Conservation (phyloP, 92 coral and sea anemone species). For the Umimayanthus chanpuru region DNA sequence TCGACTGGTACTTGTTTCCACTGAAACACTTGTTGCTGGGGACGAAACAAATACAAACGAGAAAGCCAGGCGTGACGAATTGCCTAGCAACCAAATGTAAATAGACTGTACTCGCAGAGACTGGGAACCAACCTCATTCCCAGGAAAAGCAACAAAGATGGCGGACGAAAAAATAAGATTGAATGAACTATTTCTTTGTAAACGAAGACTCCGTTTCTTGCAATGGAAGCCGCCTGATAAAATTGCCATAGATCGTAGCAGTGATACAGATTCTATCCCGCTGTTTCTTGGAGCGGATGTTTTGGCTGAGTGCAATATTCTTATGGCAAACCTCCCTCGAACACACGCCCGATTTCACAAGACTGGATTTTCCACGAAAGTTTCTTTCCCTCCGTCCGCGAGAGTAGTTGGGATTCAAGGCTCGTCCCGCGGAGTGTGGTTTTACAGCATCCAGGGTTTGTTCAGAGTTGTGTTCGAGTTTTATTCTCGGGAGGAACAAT, state of each 20-base stretch:
- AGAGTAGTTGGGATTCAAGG: slow-evolving; percentile 84
- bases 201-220: slow-evolving; percentile 77
- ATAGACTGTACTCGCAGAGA: slow-evolving; percentile 55
- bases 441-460: slow-evolving; percentile 88
- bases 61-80: slow-evolving; percentile 13
- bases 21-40: slow-evolving; percentile 47
- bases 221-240: slow-evolving; percentile 60
- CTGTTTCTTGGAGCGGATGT: slow-evolving; percentile 91
- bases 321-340: slow-evolving; percentile 81
- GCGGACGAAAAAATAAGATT: slow-evolving; percentile 59
- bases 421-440: slow-evolving; percentile 89
- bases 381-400: slow-evolving; percentile 65
- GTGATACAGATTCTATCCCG: slow-evolving; percentile 52
- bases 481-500: slow-evolving; percentile 83
- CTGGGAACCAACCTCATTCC: slow-evolving; percentile 24
- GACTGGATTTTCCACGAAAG: slow-evolving; percentile 78
- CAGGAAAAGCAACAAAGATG: slow-evolving; percentile 39
- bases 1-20: background rate
- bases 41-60: slow-evolving; percentile 29
- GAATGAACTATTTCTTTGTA: slow-evolving; percentile 58
- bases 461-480: slow-evolving; percentile 86
- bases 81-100: slow-evolving; percentile 56
- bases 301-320: slow-evolving; percentile 72
- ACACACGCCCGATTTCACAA: slow-evolving; percentile 86
- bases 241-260: slow-evolving; percentile 27